Evolutionary conservation across 1,140 invertebrate genomes (phyloP), one percentile per base, ranked within the genome.

Genomic region (Heliconius hermathena): DNA sequence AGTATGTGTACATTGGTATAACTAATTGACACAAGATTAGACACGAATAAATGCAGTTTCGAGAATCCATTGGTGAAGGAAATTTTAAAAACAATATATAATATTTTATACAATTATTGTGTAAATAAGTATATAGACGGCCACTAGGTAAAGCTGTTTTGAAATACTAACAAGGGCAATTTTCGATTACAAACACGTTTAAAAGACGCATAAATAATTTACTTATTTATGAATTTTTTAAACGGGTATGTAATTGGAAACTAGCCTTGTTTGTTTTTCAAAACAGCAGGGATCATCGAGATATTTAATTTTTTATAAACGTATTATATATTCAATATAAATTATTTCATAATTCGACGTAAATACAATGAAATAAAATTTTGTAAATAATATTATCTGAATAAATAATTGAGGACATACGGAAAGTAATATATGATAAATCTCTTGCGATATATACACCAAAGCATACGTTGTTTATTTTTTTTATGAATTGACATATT

Each of bases 371-470:
- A 22, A 22, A 22, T n/a, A 8, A 1, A 22, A 9, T 29, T 26
- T 26, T 66, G n/a, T 16, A 6, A 66, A 29, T 66, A 60, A 22
- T 22, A 60, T 60, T 60, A 66, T 16, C 22, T 66, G 1, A 29
- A 66, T 16, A 29, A 26, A 29, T 1, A 11, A 1, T 1, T 26
- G 11, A 11, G 11, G 22, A 26, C 11, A 29, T 26, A 13, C 13
- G 26, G 13, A 66, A 66, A 66, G 9, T 72, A 20, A 72, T 16
- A 72, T 71, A 74, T 82, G 83, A 87, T 84, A 85, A 87, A 81
- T 82, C 75, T 57, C 80, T 76, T 71, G 80, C 82, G 84, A 90
- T 84, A 88, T 79, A 83, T 78, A 82, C 88, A 90, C 83, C 89
- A 89, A 90, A 89, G 87, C 88, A 86, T 83, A 54, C 57, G 13